These are phyloP conservation scores for Trematomus bernacchii DNA, from an alignment of 2,797 vertebrate genomes.

Conservation along the genomic window DNA sequence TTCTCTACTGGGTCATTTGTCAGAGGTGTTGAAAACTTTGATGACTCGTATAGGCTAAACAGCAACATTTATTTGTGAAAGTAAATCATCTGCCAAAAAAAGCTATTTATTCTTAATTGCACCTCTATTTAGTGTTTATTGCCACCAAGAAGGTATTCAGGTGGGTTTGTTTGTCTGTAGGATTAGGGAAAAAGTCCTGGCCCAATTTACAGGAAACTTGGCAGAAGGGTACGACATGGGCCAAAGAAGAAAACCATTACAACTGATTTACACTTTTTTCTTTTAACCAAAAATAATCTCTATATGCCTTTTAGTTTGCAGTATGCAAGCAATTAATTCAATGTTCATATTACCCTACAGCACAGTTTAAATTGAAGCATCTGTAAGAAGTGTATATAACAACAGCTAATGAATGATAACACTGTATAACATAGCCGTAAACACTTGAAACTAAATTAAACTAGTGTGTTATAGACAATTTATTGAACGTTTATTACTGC, in stretches of 20 bases:
- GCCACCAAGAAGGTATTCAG: too few relatives aligned
- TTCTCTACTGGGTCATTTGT: background rate
- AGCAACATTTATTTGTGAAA: background rate
- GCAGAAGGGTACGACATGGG: too few relatives aligned
- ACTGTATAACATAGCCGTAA: background rate
- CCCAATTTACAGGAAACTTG: too few relatives aligned
- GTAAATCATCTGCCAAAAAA: background rate
- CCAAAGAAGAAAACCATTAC: too few relatives aligned
- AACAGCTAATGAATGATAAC: background rate
- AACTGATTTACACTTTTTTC: too few relatives aligned
- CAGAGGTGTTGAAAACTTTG: background rate
- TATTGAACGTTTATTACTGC: background rate
- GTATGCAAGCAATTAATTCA: background rate
- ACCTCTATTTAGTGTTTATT: background rate
- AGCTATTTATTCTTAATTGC: background rate
- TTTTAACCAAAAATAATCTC: too few relatives aligned
- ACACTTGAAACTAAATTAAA: background rate
- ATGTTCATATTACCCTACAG: background rate
- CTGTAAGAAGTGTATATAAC: background rate
- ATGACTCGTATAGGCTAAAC: conserved; percentile 3
- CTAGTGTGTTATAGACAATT: background rate
- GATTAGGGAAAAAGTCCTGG: too few relatives aligned
- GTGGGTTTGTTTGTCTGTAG: too few relatives aligned
- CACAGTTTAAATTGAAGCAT: background rate
- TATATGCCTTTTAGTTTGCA: too few relatives aligned